Evolutionary conservation across 2,797 vertebrate genomes (phyloP).

Genomic region (Choloepus didactylus): DNA sequence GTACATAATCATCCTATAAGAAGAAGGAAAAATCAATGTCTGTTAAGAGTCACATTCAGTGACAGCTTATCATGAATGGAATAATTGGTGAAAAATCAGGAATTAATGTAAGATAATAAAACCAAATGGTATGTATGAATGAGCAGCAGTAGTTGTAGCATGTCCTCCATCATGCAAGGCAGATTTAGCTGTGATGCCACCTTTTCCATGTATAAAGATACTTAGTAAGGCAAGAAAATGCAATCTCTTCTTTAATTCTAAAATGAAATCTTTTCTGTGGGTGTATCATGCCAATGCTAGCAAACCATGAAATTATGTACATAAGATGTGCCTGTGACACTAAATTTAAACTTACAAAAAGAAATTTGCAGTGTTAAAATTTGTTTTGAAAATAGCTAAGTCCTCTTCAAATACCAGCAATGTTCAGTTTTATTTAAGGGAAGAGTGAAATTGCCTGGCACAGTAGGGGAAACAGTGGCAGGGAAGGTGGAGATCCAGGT

Average conservation of each 20-base stretch:
- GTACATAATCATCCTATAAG: constrained; percentile 95
- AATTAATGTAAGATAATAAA: neutral
- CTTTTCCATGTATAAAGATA: neutral
- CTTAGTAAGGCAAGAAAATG: neutral
- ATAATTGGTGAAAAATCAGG: neutral
- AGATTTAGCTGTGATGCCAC: neutral
- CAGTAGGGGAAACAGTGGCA: neutral
- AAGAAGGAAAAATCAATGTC: neutral
- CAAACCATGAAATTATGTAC: neutral
- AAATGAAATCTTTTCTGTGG: neutral
- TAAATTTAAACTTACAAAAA: constrained; percentile 18
- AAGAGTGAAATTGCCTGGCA: neutral
- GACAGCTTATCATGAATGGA: neutral
- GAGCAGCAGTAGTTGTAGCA: accelerated
- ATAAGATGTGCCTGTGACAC: neutral
- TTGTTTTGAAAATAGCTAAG: neutral
- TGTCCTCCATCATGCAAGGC: accelerated
- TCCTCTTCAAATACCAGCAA: neutral
- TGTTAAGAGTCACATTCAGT: neutral
- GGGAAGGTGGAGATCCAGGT: neutral
- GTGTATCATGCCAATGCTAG: neutral
- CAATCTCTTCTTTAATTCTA: neutral
- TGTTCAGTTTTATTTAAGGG: neutral
- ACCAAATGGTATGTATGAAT: accelerated
- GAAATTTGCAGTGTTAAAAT: neutral